Evolutionary conservation across 2,888 invertebrate species (phyloP).

Genomic region (Formica aserva): DNA sequence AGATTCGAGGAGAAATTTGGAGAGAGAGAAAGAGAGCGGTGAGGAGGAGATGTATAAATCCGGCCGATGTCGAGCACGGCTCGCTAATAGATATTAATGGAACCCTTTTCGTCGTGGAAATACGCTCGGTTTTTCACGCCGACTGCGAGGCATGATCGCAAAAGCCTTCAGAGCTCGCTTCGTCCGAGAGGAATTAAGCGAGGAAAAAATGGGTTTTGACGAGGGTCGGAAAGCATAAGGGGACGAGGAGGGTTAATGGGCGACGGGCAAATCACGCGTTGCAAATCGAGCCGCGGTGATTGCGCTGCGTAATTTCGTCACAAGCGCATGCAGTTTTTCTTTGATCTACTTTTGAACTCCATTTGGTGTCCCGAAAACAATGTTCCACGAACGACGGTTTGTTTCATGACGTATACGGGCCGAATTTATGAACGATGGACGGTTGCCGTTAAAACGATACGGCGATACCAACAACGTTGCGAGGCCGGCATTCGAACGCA

Average conservation of each 20-base stretch:
- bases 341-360: constrained; percentile 56
- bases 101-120: constrained; percentile 64
- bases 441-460: constrained; percentile 40
- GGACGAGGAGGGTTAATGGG: constrained; percentile 25
- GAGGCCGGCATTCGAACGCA: constrained; percentile 6
- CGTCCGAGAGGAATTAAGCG: constrained; percentile 62
- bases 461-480: constrained; percentile 7
- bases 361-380: constrained; percentile 40
- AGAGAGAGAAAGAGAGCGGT: constrained; percentile 9
- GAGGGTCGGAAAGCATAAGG: neutral
- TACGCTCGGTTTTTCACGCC: constrained; percentile 60
- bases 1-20: constrained; percentile 29
- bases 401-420: constrained; percentile 19
- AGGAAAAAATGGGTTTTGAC: constrained; percentile 58
- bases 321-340: constrained; percentile 49
- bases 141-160: constrained; percentile 57
- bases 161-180: constrained; percentile 50
- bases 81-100: constrained; percentile 77
- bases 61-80: constrained; percentile 65
- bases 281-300: constrained; percentile 30
- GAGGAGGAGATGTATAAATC: constrained; percentile 59
- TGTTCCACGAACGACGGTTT: constrained; percentile 35
- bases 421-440: constrained; percentile 40
- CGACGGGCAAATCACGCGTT: constrained; percentile 27
- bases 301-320: constrained; percentile 54